Evolutionary conservation across 2,113 vertebrate species (phyloP).

Genomic region (Sphaerodactylus townsendi): DNA sequence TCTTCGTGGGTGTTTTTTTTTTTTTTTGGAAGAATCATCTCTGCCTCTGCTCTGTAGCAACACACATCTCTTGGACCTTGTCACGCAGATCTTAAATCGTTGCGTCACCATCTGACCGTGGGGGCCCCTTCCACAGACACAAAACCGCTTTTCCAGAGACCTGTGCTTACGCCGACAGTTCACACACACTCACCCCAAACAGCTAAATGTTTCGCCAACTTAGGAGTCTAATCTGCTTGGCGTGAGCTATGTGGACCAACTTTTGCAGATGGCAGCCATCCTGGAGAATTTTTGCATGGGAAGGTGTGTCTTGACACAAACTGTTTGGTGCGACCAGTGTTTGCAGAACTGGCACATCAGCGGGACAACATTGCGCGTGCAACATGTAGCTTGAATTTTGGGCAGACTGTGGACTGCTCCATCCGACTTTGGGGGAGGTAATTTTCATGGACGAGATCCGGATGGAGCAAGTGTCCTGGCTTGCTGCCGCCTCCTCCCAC

Average conservation of each 20-base stretch:
- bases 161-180: too few species aligned
- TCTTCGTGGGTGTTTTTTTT: constrained; percentile 37
- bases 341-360: neutral
- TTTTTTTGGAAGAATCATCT: constrained; percentile 34
- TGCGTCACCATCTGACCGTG: neutral
- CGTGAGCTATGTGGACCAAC: neutral
- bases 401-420: too few species aligned
- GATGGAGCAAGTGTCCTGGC: neutral
- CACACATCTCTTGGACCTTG: neutral
- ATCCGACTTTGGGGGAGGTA: neutral
- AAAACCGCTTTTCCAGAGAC: neutral
- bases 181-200: too few species aligned
- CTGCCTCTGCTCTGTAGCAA: constrained; percentile 22
- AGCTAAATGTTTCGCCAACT: neutral
- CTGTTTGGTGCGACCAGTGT: accelerated
- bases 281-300: neutral
- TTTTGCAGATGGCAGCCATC: neutral
- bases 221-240: neutral
- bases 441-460: neutral
- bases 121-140: neutral
- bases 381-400: accelerated
- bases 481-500: neutral
- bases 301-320: neutral
- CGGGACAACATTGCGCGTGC: accelerated
- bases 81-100: neutral